These are phyloP conservation scores for Zaprionus ghesquierei DNA, from an alignment of 1,140 invertebrate genomes.

Conservation along the genomic window DNA sequence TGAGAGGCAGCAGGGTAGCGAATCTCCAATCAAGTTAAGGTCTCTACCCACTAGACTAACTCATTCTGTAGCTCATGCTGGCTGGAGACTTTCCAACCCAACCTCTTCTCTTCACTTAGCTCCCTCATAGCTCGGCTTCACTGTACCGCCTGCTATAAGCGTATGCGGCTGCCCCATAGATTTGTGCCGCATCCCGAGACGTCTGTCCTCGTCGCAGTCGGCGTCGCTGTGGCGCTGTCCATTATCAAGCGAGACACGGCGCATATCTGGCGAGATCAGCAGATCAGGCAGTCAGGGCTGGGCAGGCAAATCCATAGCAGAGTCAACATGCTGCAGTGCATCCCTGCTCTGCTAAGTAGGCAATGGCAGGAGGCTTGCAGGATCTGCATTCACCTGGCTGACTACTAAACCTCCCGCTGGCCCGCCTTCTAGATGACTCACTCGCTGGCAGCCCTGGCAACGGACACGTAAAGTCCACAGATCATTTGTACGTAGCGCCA, in stretches of 20 bases:
- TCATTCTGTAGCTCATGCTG: too few relatives aligned
- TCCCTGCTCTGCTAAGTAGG: slow-evolving; percentile 52
- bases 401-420: neutral
- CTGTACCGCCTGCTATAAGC: neutral
- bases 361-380: slow-evolving; percentile 8
- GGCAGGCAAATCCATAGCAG: neutral
- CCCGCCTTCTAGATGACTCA: slow-evolving; percentile 18
- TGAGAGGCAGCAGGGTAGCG: neutral
- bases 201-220: slow-evolving; percentile 6
- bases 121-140: neutral
- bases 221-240: slow-evolving; percentile 38
- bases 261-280: slow-evolving; percentile 47
- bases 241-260: slow-evolving; percentile 55
- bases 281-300: slow-evolving; percentile 38
- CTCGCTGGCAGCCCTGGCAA: slow-evolving; percentile 17
- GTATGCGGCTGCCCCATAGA: slow-evolving; percentile 27
- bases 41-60: too few relatives aligned
- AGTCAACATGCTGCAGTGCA: neutral
- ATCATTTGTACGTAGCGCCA: slow-evolving; percentile 30
- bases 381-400: neutral
- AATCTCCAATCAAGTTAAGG: too few relatives aligned
- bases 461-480: neutral
- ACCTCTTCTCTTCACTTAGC: too few relatives aligned
- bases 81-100: too few relatives aligned
- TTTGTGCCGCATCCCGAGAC: slow-evolving; percentile 24